Evolutionary conservation across 2,113 vertebrate species (phyloP).

Genomic region (Megaceryle torquata): DNA sequence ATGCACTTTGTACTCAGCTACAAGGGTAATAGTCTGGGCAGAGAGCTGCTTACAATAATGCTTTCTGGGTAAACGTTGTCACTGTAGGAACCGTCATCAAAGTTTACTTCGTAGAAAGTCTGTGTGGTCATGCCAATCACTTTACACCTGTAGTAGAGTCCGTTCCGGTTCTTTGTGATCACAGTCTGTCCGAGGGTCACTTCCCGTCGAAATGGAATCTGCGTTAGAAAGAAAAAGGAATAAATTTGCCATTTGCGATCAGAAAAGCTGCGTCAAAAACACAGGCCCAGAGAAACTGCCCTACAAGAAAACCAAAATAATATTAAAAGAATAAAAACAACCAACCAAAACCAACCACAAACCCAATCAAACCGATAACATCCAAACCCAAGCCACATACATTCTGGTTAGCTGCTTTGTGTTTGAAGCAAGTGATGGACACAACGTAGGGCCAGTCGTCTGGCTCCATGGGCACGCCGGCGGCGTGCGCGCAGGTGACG

Average conservation of each 20-base stretch:
- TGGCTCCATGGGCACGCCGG: constrained; percentile 88
- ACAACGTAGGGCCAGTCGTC: constrained; percentile 97
- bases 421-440: constrained; percentile 92
- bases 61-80: constrained; percentile 95
- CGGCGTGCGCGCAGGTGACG: constrained; percentile 91
- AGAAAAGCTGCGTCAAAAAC: accelerated
- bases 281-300: accelerated
- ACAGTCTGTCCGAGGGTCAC: constrained; percentile 86
- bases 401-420: constrained; percentile 71
- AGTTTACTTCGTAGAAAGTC: constrained; percentile 94
- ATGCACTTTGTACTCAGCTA: not conserved
- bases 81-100: constrained; percentile 93
- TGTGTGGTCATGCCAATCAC: constrained; percentile 88
- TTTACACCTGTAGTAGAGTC: constrained; percentile 89
- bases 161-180: constrained; percentile 87
- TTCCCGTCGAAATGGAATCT: constrained; percentile 63
- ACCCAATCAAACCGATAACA: not conserved
- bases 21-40: accelerated
- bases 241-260: too few relatives aligned
- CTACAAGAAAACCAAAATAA: not conserved
- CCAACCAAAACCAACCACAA: not conserved
- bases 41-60: constrained; percentile 80
- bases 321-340: too few relatives aligned
- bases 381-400: constrained; percentile 59
- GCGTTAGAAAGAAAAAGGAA: not conserved